Percentiles rank a stretch among this genome's conserved stretches.
Evolutionary conservation across 2,797 vertebrate species (phyloP).

Genomic region (Cuniculus paca): DNA sequence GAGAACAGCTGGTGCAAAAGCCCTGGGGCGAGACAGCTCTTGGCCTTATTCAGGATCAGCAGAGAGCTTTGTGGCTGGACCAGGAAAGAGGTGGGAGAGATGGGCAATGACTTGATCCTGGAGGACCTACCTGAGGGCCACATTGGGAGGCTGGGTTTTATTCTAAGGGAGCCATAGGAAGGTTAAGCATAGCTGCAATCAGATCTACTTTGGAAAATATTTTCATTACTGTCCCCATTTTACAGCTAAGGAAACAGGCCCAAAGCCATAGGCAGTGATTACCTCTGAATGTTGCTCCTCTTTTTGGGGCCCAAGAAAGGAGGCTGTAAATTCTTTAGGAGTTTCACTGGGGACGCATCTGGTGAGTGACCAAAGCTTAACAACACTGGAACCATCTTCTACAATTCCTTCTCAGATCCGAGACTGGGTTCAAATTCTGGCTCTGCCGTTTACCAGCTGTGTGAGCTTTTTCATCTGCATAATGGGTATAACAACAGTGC

Average conservation of each 20-base stretch:
- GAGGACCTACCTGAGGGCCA: not conserved
- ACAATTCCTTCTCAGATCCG: not conserved
- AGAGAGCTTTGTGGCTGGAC: not conserved
- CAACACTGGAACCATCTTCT: not conserved
- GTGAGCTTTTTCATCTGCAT: slow-evolving; percentile 48
- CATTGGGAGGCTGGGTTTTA: not conserved
- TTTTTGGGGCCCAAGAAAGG: not conserved
- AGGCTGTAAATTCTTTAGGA: not conserved
- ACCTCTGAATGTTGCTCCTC: not conserved
- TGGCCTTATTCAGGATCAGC: not conserved
- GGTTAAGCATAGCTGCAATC: not conserved
- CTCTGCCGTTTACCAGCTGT: slow-evolving; percentile 16
- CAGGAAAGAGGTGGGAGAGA: not conserved
- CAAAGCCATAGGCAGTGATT: not conserved
- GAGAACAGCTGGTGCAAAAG: not conserved
- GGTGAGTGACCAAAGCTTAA: not conserved
- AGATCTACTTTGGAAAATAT: not conserved
- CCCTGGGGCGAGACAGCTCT: not conserved
- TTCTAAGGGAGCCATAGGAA: not conserved
- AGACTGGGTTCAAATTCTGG: slow-evolving; percentile 4
- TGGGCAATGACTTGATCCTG: not conserved
- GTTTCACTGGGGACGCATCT: not conserved
- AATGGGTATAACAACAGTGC: not conserved
- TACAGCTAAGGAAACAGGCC: not conserved
- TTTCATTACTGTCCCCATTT: not conserved